phyloP scores from a whole-genome alignment of 1,140 invertebrate species.

The Onthophagus taurus region DNA sequence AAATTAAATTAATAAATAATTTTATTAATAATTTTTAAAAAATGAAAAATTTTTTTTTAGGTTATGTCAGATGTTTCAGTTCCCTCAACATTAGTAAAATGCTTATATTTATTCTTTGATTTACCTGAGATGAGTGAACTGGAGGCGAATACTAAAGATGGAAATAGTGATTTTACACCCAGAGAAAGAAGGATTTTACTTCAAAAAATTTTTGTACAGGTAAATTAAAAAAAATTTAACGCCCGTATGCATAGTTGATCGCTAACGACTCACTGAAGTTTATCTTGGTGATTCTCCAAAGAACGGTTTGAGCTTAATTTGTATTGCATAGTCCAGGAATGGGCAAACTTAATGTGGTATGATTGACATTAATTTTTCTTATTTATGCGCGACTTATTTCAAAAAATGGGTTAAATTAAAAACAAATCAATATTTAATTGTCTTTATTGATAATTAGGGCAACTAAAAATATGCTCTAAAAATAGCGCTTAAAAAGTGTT shows the following conservation, averaged over 20 bases:
- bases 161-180: conserved; percentile 79
- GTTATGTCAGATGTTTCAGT: conserved; percentile 92
- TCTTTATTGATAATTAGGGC: too few relatives aligned
- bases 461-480: too few relatives aligned
- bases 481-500: too few relatives aligned
- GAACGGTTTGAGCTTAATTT: too few relatives aligned
- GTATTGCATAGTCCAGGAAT: too few relatives aligned
- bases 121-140: conserved; percentile 82
- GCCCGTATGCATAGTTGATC: too few relatives aligned
- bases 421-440: too few relatives aligned
- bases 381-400: too few relatives aligned
- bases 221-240: conserved; percentile 34
- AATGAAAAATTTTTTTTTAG: conserved; percentile 40
- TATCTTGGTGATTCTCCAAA: too few relatives aligned
- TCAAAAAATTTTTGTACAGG: conserved; percentile 95
- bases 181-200: conserved; percentile 82
- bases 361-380: too few relatives aligned
- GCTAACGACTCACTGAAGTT: neutral
- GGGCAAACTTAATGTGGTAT: too few relatives aligned
- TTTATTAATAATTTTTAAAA: conserved; percentile 1
- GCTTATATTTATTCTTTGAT: conserved; percentile 98
- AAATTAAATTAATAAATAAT: conserved; percentile 2
- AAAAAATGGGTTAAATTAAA: too few relatives aligned
- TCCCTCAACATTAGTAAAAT: conserved; percentile 96
- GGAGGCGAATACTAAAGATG: conserved; percentile 60